Percentiles rank a stretch among this genome's conserved stretches.
phyloP scores from a whole-genome alignment of 1,140 invertebrate species.

The Hydropsyche tenuis region DNA sequence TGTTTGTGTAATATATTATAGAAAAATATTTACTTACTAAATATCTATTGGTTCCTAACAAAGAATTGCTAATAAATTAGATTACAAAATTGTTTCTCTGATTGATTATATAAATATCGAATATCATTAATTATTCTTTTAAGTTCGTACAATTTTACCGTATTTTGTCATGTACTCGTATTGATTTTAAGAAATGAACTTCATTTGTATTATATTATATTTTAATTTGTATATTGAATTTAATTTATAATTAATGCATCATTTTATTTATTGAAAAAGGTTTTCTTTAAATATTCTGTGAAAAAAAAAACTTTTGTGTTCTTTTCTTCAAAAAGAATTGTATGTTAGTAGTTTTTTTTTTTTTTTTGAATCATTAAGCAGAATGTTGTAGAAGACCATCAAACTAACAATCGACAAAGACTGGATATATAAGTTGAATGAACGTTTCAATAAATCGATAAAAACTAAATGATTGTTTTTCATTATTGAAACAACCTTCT shows the following conservation, averaged over 20 bases:
- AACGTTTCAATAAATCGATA: slow-evolving; percentile 48
- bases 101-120: background rate
- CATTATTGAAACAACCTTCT: no score
- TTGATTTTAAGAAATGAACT: slow-evolving; percentile 17
- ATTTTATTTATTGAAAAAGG: slow-evolving; percentile 48
- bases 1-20: background rate
- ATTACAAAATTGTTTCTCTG: background rate
- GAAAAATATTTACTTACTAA: slow-evolving; percentile 27
- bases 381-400: slow-evolving; percentile 45
- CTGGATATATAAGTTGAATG: slow-evolving; percentile 49
- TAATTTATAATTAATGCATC: slow-evolving; percentile 48
- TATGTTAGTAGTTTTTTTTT: background rate
- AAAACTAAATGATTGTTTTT: slow-evolving; percentile 37
- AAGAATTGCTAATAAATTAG: slow-evolving; percentile 1
- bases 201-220: slow-evolving; percentile 37
- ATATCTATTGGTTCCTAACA: slow-evolving; percentile 34
- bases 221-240: slow-evolving; percentile 48
- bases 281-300: slow-evolving; percentile 44
- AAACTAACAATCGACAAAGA: slow-evolving; percentile 48
- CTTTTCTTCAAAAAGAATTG: no score
- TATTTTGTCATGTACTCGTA: slow-evolving; percentile 33
- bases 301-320: background rate
- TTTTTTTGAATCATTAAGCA: slow-evolving; percentile 1
- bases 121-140: slow-evolving; percentile 19
- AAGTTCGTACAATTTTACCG: slow-evolving; percentile 44